Base-by-base conservation (phyloP, 2,888 invertebrate genomes). In the Eristalinus aeneus region DNA sequence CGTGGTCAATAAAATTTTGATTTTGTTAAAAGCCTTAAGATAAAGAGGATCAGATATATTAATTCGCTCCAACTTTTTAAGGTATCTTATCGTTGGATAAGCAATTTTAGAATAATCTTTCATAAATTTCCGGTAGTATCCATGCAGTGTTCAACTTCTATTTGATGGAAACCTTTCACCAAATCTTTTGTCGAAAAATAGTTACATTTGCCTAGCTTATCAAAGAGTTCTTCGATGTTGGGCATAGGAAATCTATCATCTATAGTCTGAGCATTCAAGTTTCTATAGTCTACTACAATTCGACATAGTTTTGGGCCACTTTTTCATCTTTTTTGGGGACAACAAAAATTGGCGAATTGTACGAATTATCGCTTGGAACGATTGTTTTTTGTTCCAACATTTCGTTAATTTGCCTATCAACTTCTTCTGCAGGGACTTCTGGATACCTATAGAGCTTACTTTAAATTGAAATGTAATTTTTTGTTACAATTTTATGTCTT, bases 1-100 rank as follows among this genome's bases (percentile, higher is more conserved):
- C 23, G 34, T 73, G 10, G 67, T 80, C 20, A 88, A 27, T 20
- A 86, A 31, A 11, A 53, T 75, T 80, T 83, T 86, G 61, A 88
- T 53, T 36, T 36, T 36, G 36, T 36, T 36, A 22, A 69, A 69
- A 23, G 58, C 69, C 54, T 11, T 20, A 22, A 60, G 5, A 34
- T 56, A 69, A 4, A 60, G 16, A 16, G 32, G 39, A 10, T 73
- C 64, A 31, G 56, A 53, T 1, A 27, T 23, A 23, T 73, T 64
- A 22, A 73, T 31, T 10, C 39, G 60, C 61, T 73, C 73, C 23
- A 54, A 22, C 23, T 73, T 64, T 22, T 73, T 72, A 53, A 72
- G 56, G 53, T 56, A 63, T 64, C 16, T 16, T 64, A 73, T 22
- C 27, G 54, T 2, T 12, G 63, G 73, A 36, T n/a, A n/a, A n/a